Conservation (phyloP, 2,113 vertebrate genomes). For the Falco punctatus region DNA sequence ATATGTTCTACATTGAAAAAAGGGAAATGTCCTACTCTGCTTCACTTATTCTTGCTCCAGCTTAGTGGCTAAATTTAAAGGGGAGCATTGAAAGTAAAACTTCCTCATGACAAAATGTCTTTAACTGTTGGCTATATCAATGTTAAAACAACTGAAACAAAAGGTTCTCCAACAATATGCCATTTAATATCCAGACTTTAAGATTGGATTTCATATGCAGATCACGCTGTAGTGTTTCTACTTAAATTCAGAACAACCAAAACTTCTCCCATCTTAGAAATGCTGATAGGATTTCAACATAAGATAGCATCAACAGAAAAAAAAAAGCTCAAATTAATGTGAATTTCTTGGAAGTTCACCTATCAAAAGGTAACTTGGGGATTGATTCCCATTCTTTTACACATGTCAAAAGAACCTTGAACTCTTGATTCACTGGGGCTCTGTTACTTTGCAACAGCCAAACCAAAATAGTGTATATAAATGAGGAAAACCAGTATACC, state of each 20-base stretch:
- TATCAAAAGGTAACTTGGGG: background rate
- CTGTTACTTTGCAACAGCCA: conserved; percentile 6
- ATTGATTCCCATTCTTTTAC: background rate
- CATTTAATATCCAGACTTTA: background rate
- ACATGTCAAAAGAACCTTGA: conserved; percentile 15
- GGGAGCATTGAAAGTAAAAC: conserved; percentile 10
- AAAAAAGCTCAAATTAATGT: background rate
- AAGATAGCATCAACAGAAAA: background rate
- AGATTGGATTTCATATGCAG: background rate
- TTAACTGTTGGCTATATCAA: background rate
- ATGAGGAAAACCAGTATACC: background rate
- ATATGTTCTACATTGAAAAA: conserved; percentile 33
- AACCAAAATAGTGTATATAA: background rate
- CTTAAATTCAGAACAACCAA: background rate
- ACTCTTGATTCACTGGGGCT: background rate
- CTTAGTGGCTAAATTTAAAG: conserved; percentile 7
- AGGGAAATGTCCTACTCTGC: conserved; percentile 5
- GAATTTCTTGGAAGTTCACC: background rate
- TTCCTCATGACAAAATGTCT: background rate
- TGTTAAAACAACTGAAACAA: background rate
- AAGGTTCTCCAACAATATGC: background rate
- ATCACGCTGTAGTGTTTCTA: background rate
- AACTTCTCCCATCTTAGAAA: background rate
- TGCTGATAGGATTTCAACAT: background rate
- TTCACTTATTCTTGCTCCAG: conserved; percentile 39